Evolutionary conservation across 1,140 invertebrate species (phyloP).

Genomic region (Laupala kohalensis): DNA sequence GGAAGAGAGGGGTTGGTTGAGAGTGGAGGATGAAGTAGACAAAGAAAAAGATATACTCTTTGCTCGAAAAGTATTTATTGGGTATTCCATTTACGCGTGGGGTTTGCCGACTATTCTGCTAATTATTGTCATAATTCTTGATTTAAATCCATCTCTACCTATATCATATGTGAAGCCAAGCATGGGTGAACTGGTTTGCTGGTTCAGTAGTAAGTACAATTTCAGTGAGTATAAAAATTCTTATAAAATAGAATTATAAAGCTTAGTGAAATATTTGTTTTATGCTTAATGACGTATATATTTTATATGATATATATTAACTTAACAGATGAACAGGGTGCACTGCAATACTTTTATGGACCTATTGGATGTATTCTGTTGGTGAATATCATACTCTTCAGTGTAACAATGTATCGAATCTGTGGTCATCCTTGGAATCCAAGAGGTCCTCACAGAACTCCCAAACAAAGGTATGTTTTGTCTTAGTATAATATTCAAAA

Average conservation of each 20-base stretch:
- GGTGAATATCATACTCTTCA: constrained; percentile 37
- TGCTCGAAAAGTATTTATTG: constrained; percentile 27
- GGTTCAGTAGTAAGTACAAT: constrained; percentile 34
- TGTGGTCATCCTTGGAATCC: neutral
- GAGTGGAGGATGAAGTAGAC: neutral
- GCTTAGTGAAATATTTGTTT: no score
- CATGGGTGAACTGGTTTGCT: constrained; percentile 31
- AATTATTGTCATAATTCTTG: constrained; percentile 30
- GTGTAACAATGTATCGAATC: constrained; percentile 28
- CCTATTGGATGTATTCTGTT: constrained; percentile 40
- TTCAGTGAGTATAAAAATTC: no score
- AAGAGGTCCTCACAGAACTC: neutral
- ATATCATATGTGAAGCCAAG: constrained; percentile 32
- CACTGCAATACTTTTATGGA: constrained; percentile 47
- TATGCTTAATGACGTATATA: no score
- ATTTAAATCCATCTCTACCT: constrained; percentile 31
- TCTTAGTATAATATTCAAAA: no score
- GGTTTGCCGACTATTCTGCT: constrained; percentile 35
- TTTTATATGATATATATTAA: no score
- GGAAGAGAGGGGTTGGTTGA: neutral
- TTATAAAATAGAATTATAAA: no score
- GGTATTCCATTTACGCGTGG: constrained; percentile 45
- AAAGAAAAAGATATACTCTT: neutral
- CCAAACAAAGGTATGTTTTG: constrained; percentile 2
- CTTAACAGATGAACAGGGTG: constrained; percentile 36